Evolutionary conservation across 2,113 vertebrate species (phyloP), one percentile per base, ranked within the genome.

Genomic region (Progne subis): DNA sequence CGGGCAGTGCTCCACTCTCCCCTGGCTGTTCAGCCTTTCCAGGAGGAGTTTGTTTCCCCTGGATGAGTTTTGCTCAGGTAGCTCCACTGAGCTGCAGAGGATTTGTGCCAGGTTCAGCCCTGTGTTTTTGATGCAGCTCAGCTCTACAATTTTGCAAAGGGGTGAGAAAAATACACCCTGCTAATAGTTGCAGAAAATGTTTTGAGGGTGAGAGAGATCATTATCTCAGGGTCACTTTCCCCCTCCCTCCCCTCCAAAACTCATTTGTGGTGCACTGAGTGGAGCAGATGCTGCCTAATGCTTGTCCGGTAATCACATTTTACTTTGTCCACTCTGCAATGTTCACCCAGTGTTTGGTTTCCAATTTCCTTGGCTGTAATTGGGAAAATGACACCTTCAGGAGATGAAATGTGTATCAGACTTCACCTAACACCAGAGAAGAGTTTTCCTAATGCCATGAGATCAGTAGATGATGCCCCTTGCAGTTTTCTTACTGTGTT

Each of bases 301-400:
- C 37, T 60, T 75, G n/a, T 63, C 70, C n/a, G 69, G 0, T 65
- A 69, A 37, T 53, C 43, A 26, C 25, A 5, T 41, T 88, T 67
- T 52, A 46, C n/a, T 86, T 90, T 90, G 68, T 46, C 56, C n/a
- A 25, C 64, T 68, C 75, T 47, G 92, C 84, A 68, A 0, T 83
- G 90, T 88, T 94, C 88, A 49, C n/a, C 26, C 68, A 11, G 60
- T 31, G 72, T 39, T 85, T 68, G 82, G 71, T 82, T 90, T 96
- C 90, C 79, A 88, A 39, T 86, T 90, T 96, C 85, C 56, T 71
- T 16, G 60, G 41, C 86, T 61, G 28, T 78, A 86, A 86, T 9
- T 91, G 72, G 85, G 49, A 88, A 86, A 83, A 74, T 0, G 25
- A 78, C 68, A 88, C 72, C 80, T 75, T 88, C 52, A 71, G 72